phyloP scores from a whole-genome alignment of 1,140 invertebrate genomes.

The Anastrepha obliqua region DNA sequence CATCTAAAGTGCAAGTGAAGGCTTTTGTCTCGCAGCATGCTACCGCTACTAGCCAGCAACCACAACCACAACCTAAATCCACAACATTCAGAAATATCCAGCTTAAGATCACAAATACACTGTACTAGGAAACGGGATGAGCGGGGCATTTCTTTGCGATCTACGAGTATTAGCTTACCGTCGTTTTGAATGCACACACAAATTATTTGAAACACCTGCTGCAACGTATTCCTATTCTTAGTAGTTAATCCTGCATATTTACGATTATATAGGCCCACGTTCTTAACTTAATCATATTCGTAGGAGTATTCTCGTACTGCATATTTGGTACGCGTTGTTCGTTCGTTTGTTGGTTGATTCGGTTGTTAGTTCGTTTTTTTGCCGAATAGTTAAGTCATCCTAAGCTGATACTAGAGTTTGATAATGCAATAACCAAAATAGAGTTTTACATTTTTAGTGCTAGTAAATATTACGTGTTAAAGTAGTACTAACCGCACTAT shows the following conservation, averaged over 20 bases:
- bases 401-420: background rate
- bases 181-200: background rate
- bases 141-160: background rate
- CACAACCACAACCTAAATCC: background rate
- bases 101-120: constrained; percentile 1
- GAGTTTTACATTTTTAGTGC: background rate
- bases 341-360: background rate
- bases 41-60: constrained; percentile 22
- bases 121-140: background rate
- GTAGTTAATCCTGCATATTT: constrained; percentile 10
- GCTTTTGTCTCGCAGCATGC: background rate
- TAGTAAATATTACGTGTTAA: background rate
- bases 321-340: constrained; percentile 37
- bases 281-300: background rate
- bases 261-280: background rate
- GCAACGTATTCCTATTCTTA: background rate
- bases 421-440: constrained; percentile 3
- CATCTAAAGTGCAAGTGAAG: background rate
- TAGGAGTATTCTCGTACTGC: background rate
- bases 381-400: background rate
- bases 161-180: background rate
- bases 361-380: background rate
- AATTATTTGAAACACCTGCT: background rate
- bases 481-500: background rate
- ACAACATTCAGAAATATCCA: background rate